phyloP scores from a whole-genome alignment of 2,888 invertebrate genomes.

The Lutraria lutraria region DNA sequence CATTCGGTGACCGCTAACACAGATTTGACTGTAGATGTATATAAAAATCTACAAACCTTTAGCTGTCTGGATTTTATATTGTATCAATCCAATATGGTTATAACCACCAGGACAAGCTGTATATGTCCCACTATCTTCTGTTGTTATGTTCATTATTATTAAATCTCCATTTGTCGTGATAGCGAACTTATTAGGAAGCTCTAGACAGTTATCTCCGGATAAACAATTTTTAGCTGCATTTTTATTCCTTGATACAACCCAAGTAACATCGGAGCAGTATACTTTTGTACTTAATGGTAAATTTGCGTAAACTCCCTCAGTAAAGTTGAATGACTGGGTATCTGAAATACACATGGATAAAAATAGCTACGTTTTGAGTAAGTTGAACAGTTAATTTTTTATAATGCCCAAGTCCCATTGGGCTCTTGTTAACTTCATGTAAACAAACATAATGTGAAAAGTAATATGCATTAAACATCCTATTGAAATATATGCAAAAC shows the following conservation, averaged over 20 bases:
- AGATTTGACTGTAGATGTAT: background rate
- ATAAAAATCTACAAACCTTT: background rate
- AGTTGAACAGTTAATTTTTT: no score
- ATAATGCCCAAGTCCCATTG: no score
- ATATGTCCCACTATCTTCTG: slow-evolving; percentile 38
- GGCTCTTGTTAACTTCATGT: no score
- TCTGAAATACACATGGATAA: no score
- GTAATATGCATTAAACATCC: no score
- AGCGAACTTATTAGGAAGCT: slow-evolving; percentile 13
- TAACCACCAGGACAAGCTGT: background rate
- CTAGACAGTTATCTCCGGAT: background rate
- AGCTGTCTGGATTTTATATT: background rate
- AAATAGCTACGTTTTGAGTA: no score
- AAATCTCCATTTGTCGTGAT: slow-evolving; percentile 37
- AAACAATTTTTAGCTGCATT: background rate
- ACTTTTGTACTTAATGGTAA: background rate
- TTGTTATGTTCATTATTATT: slow-evolving; percentile 40
- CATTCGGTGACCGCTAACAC: no score
- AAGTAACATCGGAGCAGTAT: background rate
- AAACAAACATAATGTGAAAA: no score
- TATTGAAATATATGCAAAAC: no score
- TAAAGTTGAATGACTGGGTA: background rate
- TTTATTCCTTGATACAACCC: background rate
- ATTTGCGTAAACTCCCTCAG: background rate
- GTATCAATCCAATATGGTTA: background rate